Conservation (phyloP, 2,888 invertebrate genomes). For the Thumatha senex region DNA sequence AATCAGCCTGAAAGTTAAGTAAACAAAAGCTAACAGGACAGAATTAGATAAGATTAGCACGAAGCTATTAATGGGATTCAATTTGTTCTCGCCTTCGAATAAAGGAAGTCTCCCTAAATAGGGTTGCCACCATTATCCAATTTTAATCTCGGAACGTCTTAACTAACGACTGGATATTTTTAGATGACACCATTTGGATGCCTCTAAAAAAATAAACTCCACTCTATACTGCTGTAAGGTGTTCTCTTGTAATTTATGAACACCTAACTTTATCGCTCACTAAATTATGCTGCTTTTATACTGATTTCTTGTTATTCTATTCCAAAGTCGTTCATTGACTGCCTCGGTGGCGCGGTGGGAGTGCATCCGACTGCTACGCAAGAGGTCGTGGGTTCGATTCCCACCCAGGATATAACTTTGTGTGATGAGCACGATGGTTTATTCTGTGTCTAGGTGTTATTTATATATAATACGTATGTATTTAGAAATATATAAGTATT, state of each 20-base stretch:
- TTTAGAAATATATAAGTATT: too few relatives aligned
- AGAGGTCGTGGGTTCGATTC: too few relatives aligned
- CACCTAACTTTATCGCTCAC: slow-evolving; percentile 58
- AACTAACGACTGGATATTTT: slow-evolving; percentile 72
- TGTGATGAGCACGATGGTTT: too few relatives aligned
- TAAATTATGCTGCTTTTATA: slow-evolving; percentile 55
- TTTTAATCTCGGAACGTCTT: slow-evolving; percentile 62
- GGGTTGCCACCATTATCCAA: slow-evolving; percentile 62
- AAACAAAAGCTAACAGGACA: slow-evolving; percentile 14
- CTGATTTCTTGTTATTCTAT: slow-evolving; percentile 48
- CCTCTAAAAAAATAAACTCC: slow-evolving; percentile 56
- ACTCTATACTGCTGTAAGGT: slow-evolving; percentile 34
- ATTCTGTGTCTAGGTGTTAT: too few relatives aligned
- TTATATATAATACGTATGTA: too few relatives aligned
- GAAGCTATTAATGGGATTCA: slow-evolving; percentile 37
- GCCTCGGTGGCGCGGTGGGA: too few relatives aligned
- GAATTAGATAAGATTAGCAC: slow-evolving; percentile 34
- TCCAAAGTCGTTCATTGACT: slow-evolving; percentile 29
- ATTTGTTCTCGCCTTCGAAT: slow-evolving; percentile 38
- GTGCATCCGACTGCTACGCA: too few relatives aligned
- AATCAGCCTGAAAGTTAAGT: slow-evolving; percentile 9
- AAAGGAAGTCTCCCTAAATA: slow-evolving; percentile 47
- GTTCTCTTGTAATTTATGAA: slow-evolving; percentile 67
- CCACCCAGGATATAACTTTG: too few relatives aligned
- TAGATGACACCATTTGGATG: slow-evolving; percentile 65